Conservation (phyloP, 2,797 vertebrate species). For the Chaetophractus vellerosus region DNA sequence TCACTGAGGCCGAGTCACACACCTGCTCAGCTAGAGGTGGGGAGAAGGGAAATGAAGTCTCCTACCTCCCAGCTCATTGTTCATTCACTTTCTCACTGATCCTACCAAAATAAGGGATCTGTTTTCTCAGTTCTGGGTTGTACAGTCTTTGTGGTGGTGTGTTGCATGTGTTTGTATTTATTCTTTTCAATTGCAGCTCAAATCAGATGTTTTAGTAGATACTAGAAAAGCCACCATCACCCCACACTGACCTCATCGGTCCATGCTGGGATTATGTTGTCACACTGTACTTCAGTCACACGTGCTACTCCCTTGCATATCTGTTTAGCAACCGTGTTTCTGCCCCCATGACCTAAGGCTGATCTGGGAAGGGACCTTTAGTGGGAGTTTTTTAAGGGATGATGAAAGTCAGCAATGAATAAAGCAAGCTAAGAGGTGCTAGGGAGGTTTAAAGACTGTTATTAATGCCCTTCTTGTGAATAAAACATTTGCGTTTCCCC, state of each 20-base stretch:
- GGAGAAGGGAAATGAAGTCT: neutral
- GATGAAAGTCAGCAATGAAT: constrained; percentile 72
- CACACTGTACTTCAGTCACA: constrained; percentile 76
- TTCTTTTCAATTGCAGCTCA: constrained; percentile 69
- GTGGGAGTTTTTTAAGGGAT: constrained; percentile 48
- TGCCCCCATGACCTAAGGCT: constrained; percentile 68
- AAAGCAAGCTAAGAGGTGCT: constrained; percentile 42
- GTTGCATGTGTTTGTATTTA: constrained; percentile 77
- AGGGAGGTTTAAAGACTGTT: constrained; percentile 66
- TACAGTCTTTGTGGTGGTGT: neutral
- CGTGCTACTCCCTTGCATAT: constrained; percentile 77
- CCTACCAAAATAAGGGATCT: neutral
- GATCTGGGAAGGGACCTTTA: constrained; percentile 72
- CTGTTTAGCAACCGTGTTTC: constrained; percentile 68
- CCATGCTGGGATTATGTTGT: constrained; percentile 79
- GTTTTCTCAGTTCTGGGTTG: neutral
- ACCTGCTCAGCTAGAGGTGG: neutral
- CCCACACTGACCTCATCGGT: constrained; percentile 79
- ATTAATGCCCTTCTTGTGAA: constrained; percentile 70
- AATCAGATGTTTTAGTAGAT: constrained; percentile 78
- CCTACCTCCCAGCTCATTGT: neutral
- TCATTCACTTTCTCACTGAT: neutral
- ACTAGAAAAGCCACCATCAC: constrained; percentile 74
- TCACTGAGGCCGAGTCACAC: constrained; percentile 28
- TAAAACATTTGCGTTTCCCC: constrained; percentile 70